Evolutionary conservation across 1,140 invertebrate genomes (phyloP).

Genomic region (Sinonovacula constricta): DNA sequence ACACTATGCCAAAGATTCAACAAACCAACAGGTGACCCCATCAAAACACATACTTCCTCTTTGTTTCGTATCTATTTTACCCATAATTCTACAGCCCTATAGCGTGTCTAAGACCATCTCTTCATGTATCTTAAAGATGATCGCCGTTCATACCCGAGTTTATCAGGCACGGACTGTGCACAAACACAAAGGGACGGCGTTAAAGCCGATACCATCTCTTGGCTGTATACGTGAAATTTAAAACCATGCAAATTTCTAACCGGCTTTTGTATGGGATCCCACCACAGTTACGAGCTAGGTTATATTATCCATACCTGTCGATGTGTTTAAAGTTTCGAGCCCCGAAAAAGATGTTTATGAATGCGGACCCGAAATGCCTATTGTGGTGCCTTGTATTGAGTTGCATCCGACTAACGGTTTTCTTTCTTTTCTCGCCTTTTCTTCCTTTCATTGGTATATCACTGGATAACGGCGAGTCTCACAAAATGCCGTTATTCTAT

Average conservation of each 20-base stretch:
- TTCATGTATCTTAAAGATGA: conserved; percentile 45
- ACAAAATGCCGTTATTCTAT: conserved; percentile 25
- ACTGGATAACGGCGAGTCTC: conserved; percentile 26
- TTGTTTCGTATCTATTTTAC: too few species aligned
- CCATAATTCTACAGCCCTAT: too few species aligned
- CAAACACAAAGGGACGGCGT: conserved; percentile 40
- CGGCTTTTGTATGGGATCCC: conserved; percentile 34
- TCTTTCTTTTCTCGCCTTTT: conserved; percentile 32
- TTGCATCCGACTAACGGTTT: neutral
- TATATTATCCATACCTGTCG: conserved; percentile 37
- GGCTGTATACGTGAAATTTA: conserved; percentile 41
- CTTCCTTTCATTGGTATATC: conserved; percentile 42
- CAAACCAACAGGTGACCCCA: too few species aligned
- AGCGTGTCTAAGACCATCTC: too few species aligned
- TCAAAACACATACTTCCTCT: too few species aligned
- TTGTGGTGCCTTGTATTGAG: conserved; percentile 22
- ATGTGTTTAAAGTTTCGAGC: conserved; percentile 35
- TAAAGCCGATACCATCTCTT: conserved; percentile 30
- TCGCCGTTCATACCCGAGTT: conserved; percentile 30
- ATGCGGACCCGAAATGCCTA: conserved; percentile 4
- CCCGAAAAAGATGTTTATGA: conserved; percentile 17
- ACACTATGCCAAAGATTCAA: too few species aligned
- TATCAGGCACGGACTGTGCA: conserved; percentile 35
- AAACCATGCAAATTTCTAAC: conserved; percentile 46
- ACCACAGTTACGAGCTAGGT: neutral